A percentile compares a stretch with the other conserved stretches of the same genome.
These are phyloP conservation scores for Paralichthys olivaceus DNA, from an alignment of 2,113 vertebrate genomes.

Conservation along the genomic window DNA sequence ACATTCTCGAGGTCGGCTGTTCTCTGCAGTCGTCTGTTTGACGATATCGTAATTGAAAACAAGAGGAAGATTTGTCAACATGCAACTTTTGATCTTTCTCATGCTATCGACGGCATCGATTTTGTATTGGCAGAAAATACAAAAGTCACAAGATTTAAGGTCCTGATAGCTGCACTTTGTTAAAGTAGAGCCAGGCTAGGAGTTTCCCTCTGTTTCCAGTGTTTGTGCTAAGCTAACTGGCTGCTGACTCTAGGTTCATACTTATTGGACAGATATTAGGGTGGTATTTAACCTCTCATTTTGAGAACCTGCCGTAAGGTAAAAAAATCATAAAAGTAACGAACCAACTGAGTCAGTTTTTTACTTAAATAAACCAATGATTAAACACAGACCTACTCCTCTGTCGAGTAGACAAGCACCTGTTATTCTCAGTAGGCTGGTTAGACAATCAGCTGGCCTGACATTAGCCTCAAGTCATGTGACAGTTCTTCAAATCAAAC, in stretches of 20 bases:
- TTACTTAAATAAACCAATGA: background rate
- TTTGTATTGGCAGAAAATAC: background rate
- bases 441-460: background rate
- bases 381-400: background rate
- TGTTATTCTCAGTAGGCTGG: background rate
- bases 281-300: conserved; percentile 2
- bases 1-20: background rate
- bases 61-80: background rate
- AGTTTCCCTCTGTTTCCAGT: background rate
- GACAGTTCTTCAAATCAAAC: conserved; percentile 19
- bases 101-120: background rate
- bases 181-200: no score
- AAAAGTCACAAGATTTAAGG: background rate
- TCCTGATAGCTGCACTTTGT: no score
- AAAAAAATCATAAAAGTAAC: background rate
- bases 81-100: background rate
- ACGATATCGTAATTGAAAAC: background rate
- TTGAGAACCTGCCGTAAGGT: background rate
- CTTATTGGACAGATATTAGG: background rate
- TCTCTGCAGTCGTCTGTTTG: background rate
- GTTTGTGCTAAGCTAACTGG: no score
- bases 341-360: no score
- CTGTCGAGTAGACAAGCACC: background rate
- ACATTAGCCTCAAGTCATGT: background rate
- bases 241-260: background rate